Evolutionary conservation across 2,113 vertebrate genomes (phyloP).

Genomic region (Chroicocephalus ridibundus): DNA sequence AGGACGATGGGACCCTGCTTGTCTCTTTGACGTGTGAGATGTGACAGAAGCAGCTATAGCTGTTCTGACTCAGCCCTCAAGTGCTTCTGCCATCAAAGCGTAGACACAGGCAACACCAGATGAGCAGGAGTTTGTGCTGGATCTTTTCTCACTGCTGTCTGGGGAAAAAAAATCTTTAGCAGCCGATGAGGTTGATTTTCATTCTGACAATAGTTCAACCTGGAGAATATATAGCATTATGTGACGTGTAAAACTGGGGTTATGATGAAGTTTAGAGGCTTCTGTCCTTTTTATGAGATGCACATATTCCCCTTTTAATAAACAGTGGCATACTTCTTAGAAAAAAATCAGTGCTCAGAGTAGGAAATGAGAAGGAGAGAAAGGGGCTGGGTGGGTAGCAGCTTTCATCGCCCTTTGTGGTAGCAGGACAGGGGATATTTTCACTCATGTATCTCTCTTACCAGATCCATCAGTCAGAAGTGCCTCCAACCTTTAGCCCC

Average conservation of each 20-base stretch:
- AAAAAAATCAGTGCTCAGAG: neutral
- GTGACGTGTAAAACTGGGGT: neutral
- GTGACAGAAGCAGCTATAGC: neutral
- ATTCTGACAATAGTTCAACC: neutral
- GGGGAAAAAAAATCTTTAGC: neutral
- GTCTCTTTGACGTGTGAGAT: neutral
- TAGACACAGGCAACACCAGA: neutral
- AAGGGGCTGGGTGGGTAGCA: neutral
- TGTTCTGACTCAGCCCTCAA: conserved; percentile 5
- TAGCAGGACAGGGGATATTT: neutral
- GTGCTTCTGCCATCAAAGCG: neutral
- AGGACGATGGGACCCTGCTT: neutral
- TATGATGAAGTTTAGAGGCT: neutral
- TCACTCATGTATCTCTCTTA: neutral
- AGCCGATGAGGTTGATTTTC: neutral
- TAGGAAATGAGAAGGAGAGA: neutral
- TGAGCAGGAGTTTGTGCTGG: neutral
- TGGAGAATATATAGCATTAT: neutral
- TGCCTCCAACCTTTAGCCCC: neutral
- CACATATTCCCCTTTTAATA: neutral
- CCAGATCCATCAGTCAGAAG: neutral
- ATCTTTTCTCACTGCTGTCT: neutral
- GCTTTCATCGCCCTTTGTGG: neutral
- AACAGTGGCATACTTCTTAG: neutral
- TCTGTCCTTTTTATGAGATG: neutral